Percentiles rank a stretch among this genome's conserved stretches.
These are phyloP conservation scores for Sebastes miniatus DNA, from an alignment of 2,797 vertebrate species.

Conservation along the genomic window DNA sequence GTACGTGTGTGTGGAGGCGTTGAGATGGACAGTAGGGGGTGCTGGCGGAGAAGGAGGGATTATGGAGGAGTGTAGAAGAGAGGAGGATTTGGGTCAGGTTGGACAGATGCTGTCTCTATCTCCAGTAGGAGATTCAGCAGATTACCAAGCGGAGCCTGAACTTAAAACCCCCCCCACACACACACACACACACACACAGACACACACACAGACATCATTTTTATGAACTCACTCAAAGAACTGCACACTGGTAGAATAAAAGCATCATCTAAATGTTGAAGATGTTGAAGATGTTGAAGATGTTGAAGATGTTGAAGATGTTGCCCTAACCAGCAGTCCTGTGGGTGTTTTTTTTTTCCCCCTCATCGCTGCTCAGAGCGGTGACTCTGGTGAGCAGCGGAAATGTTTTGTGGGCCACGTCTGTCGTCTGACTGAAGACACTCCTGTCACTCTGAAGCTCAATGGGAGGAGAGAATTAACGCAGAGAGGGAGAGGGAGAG, in stretches of 20 bases:
- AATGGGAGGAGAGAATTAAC: constrained; percentile 41
- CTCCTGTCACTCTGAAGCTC: constrained; percentile 21
- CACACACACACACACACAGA: not conserved
- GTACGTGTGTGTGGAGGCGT: not conserved
- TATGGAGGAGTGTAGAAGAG: constrained; percentile 38
- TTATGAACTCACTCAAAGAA: not conserved
- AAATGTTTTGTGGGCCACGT: constrained; percentile 26
- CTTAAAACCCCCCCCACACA: not conserved
- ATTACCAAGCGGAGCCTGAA: constrained; percentile 52
- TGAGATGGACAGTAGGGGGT: constrained; percentile 29
- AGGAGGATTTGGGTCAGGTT: constrained; percentile 71
- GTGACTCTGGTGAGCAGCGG: constrained; percentile 41
- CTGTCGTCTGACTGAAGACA: constrained; percentile 40
- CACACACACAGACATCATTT: not conserved
- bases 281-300: too few relatives aligned
- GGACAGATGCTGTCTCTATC: constrained; percentile 66
- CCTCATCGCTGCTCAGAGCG: not conserved
- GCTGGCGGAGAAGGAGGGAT: constrained; percentile 41
- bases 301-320: not conserved
- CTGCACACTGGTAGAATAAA: not conserved
- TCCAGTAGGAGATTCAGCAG: constrained; percentile 68
- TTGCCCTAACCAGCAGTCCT: not conserved
- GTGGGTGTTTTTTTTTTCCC: not conserved
- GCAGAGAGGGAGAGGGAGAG: not conserved
- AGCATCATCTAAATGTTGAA: not conserved